Evolutionary conservation across 2,113 vertebrate species (phyloP).

Genomic region (human (Homo sapiens)): DNA sequence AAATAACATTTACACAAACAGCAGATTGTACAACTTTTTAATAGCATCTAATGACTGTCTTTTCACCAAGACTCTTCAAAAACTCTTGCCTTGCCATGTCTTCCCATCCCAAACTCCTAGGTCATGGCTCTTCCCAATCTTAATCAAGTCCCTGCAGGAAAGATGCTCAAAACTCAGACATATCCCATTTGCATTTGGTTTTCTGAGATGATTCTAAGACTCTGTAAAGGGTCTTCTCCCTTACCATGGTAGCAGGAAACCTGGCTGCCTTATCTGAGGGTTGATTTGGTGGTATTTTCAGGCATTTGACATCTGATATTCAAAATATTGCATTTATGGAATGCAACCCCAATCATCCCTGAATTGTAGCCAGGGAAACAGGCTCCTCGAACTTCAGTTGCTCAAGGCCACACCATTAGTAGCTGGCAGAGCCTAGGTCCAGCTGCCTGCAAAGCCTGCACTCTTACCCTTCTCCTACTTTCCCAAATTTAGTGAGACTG

Average conservation of each 20-base stretch:
- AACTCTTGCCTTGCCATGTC: background rate
- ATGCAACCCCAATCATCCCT: background rate
- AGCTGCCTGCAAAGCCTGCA: background rate
- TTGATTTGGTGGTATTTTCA: background rate
- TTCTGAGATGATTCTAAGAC: background rate
- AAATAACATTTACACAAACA: background rate
- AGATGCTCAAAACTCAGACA: background rate
- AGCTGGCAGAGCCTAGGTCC: background rate
- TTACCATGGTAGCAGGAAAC: background rate
- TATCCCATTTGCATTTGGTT: background rate
- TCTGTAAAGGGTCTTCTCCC: background rate
- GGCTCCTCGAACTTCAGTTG: background rate
- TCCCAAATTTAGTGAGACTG: background rate
- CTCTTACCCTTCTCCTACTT: background rate
- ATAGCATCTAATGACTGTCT: background rate
- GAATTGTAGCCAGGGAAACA: background rate
- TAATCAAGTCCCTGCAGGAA: background rate
- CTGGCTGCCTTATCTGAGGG: background rate
- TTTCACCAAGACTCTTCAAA: background rate
- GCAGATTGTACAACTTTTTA: background rate
- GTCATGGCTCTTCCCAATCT: background rate
- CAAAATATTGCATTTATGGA: background rate
- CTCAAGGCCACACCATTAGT: too few species aligned
- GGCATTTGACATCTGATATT: background rate
- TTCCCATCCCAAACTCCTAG: background rate